Evolutionary conservation across 1,140 invertebrate species (phyloP).

Genomic region (Diachasmimorpha longicaudata): DNA sequence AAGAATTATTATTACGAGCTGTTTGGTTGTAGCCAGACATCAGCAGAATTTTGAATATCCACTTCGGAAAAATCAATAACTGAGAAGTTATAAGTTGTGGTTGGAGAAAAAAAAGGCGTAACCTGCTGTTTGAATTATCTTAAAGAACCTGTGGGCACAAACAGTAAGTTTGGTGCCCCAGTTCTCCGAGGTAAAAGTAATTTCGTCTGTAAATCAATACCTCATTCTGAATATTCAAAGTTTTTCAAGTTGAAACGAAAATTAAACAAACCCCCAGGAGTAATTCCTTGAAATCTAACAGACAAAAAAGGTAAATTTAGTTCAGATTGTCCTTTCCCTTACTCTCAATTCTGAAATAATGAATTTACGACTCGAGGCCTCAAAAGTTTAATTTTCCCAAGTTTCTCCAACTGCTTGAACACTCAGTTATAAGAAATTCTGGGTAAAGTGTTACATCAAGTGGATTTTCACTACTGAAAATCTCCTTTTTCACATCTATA

Average conservation of each 20-base stretch:
- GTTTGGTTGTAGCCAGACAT: not conserved
- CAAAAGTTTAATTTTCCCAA: conserved; percentile 12
- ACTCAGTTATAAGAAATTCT: conserved; percentile 8
- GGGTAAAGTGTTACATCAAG: not conserved
- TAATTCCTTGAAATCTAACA: not conserved
- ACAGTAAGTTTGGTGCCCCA: not conserved
- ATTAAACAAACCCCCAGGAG: not conserved
- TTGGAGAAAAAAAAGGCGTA: not conserved
- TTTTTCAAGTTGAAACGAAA: not conserved
- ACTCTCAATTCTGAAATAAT: conserved; percentile 8
- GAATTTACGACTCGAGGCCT: conserved; percentile 10
- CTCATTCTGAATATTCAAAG: not conserved
- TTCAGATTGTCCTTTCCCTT: not conserved
- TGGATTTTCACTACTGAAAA: not conserved
- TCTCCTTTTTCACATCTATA: not conserved
- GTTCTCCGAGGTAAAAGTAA: not conserved
- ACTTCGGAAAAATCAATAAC: not conserved
- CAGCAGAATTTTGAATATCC: not conserved
- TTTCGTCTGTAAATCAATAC: not conserved
- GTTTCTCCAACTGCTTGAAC: not conserved
- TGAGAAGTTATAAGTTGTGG: not conserved
- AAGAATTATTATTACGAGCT: not conserved
- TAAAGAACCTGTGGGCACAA: not conserved
- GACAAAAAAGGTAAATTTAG: not conserved
- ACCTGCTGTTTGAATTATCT: not conserved